These are phyloP conservation scores for Ondatra zibethicus DNA, from an alignment of 2,113 vertebrate genomes.

Conservation along the genomic window DNA sequence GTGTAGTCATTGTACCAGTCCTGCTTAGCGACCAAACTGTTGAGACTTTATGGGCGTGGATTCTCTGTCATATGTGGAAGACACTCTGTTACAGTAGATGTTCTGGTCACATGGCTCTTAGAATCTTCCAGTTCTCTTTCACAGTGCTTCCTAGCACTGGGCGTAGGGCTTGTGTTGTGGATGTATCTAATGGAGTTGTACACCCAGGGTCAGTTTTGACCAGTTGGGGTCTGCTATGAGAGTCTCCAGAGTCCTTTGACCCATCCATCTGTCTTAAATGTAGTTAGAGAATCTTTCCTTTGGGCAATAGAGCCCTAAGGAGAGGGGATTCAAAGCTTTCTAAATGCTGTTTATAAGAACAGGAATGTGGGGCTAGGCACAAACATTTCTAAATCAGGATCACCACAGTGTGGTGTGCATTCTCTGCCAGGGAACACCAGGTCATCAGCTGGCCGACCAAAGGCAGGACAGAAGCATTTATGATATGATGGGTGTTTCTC, in stretches of 20 bases:
- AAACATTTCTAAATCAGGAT: background rate
- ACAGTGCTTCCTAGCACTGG: no score
- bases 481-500: conserved; percentile 61
- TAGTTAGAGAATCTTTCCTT: background rate
- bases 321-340: background rate
- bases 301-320: background rate
- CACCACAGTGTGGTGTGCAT: background rate
- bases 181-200: background rate
- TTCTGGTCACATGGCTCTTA: background rate
- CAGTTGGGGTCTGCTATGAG: background rate
- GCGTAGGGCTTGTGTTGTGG: background rate
- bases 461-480: background rate
- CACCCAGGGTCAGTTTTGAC: background rate
- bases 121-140: no score
- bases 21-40: background rate
- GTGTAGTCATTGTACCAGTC: background rate
- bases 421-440: conserved; percentile 45
- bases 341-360: rapidly evolving
- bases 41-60: background rate
- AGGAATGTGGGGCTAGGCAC: background rate
- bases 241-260: background rate
- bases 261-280: background rate
- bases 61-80: background rate
- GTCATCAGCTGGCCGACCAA: background rate
- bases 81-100: background rate